Evolutionary conservation across 2,797 vertebrate species (phyloP).

Genomic region (Takifugu rubripes): DNA sequence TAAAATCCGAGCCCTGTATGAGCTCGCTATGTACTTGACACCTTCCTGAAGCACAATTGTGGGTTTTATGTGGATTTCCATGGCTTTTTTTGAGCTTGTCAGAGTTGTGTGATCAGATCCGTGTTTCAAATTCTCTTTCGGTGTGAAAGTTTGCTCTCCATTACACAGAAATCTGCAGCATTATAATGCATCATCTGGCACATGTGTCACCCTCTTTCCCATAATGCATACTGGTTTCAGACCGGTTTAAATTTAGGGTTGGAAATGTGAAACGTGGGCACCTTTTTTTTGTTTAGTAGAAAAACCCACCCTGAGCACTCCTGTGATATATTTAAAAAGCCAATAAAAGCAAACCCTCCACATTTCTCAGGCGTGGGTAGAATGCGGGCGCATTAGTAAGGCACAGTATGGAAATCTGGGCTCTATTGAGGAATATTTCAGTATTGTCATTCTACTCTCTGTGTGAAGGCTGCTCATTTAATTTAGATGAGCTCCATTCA

Average conservation of each 20-base stretch:
- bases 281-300: too few species aligned
- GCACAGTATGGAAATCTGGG: slow-evolving; percentile 12
- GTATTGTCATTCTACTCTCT: slow-evolving; percentile 14
- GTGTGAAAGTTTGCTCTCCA: too few species aligned
- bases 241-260: too few species aligned
- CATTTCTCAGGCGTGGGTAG: neutral
- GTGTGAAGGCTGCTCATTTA: slow-evolving; percentile 32
- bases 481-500: slow-evolving; percentile 56
- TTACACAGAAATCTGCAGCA: too few species aligned
- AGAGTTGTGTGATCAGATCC: too few species aligned
- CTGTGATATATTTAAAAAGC: neutral
- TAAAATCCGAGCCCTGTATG: too few species aligned
- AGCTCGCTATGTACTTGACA: too few species aligned
- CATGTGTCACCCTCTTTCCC: too few species aligned
- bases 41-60: neutral
- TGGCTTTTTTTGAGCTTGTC: neutral
- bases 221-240: too few species aligned
- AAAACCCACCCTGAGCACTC: neutral
- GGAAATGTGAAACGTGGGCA: too few species aligned
- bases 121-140: too few species aligned
- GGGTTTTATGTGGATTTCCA: neutral
- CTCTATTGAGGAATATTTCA: slow-evolving; percentile 22
- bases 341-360: neutral
- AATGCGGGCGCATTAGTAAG: neutral
- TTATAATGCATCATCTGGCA: too few species aligned